Base-by-base conservation (phyloP, 1,140 invertebrate genomes). In the Sitophilus oryzae region DNA sequence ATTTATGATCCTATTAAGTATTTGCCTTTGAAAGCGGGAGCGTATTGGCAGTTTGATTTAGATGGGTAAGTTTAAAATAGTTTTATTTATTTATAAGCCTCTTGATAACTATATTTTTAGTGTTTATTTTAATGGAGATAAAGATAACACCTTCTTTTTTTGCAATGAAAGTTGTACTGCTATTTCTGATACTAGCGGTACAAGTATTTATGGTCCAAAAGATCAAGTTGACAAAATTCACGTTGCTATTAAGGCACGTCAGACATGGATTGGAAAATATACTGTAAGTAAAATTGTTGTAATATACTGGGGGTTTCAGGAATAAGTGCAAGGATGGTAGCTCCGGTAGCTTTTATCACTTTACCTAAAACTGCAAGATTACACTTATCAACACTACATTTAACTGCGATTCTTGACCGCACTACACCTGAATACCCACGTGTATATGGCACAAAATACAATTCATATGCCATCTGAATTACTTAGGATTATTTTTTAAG, bases 101-200 rank as follows among this genome's bases (percentile, higher is more conserved):
- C n/a, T 20, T 21, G 18, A 16, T 2, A 15, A 35, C 4, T 36
- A 2, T 46, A 5, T 46, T 65, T 62, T 64, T 40, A 72, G 80
- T 45, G 60, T 71, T 10, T 70, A 79, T 43, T 64, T 73, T 19
- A 71, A 71, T 8, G 18, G 11, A 15, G 8, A 36, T 46, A 47
- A 46, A 11, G 45, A 43, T 20, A n/a, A 8, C 1, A 54, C 55
- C 0, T 54, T 66, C 15, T 46, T 62, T 5, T 75, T 79, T 58
- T 82, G 81, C 61, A 37, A 61, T 1, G 72, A 71, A 25, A 79
- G 79, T 16, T 86, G 83, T 61, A 64, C 79, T 62, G 87, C 85
- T n/a, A 86, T 88, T 64, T 83, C 86, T 46, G 90, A 93, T 69
- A 90, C 88, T 18, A 88, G 87, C 23, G 88, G 85, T 18, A 88